phyloP scores from a whole-genome alignment of 2,113 vertebrate genomes.

The Zootoca vivipara region DNA sequence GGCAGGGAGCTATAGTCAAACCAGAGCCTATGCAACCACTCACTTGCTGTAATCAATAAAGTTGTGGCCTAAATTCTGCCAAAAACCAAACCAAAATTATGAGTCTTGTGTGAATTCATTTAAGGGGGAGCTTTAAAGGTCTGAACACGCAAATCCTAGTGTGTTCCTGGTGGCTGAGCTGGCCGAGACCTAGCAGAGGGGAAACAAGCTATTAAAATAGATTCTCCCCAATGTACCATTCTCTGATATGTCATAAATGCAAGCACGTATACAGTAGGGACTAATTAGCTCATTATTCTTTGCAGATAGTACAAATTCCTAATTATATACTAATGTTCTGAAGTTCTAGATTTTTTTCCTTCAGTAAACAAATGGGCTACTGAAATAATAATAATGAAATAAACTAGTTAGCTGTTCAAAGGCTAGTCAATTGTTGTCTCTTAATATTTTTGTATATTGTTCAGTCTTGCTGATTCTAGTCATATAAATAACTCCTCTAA shows the following conservation, averaged over 20 bases:
- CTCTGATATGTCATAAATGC: not conserved
- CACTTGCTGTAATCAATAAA: too few species aligned
- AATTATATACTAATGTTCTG: slow-evolving; percentile 46
- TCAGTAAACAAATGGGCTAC: not conserved
- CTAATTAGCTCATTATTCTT: slow-evolving; percentile 42
- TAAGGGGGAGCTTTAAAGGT: too few species aligned
- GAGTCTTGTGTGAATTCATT: too few species aligned
- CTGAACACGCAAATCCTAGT: too few species aligned
- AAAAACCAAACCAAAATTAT: too few species aligned
- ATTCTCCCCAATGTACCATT: not conserved
- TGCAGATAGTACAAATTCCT: slow-evolving; percentile 22
- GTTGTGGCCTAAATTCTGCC: too few species aligned
- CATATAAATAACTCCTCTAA: not conserved
- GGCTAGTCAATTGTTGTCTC: not conserved
- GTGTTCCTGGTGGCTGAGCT: too few species aligned
- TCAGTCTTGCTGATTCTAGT: not conserved
- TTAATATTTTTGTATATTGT: slow-evolving; percentile 10
- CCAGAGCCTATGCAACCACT: too few species aligned
- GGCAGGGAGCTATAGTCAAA: too few species aligned
- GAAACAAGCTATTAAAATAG: not conserved
- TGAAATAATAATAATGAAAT: slow-evolving; percentile 30
- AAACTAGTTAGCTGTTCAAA: slow-evolving; percentile 8
- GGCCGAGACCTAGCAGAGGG: too few species aligned
- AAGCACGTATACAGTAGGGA: slow-evolving; percentile 7
- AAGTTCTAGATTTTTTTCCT: not conserved